Conservation (phyloP, 2,888 invertebrate species). For the Eumerus sabulonum region DNA sequence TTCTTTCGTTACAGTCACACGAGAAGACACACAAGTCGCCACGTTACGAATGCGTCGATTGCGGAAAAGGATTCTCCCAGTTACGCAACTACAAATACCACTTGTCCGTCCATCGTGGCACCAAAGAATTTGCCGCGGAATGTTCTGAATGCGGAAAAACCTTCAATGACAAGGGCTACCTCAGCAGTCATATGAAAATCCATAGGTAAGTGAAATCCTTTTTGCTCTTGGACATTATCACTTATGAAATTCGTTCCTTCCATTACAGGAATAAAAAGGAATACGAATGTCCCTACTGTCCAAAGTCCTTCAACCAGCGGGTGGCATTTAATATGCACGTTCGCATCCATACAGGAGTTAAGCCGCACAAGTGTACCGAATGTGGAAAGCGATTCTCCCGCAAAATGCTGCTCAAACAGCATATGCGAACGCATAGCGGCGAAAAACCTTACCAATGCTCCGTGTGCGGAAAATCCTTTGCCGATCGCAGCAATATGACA, state of each 20-base stretch:
- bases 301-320: slow-evolving; percentile 91
- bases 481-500: slow-evolving; percentile 92
- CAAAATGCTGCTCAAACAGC: slow-evolving; percentile 91
- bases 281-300: slow-evolving; percentile 89
- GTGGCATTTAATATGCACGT: slow-evolving; percentile 94
- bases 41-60: slow-evolving; percentile 86
- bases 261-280: slow-evolving; percentile 85
- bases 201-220: slow-evolving; percentile 80
- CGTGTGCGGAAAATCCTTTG: slow-evolving; percentile 90
- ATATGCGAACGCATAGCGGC: slow-evolving; percentile 89
- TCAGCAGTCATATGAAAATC: slow-evolving; percentile 92
- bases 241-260: too few species aligned
- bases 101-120: slow-evolving; percentile 89
- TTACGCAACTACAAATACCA: slow-evolving; percentile 92
- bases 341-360: slow-evolving; percentile 89
- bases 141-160: slow-evolving; percentile 89
- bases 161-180: slow-evolving; percentile 90
- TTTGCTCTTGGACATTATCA: neutral
- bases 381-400: slow-evolving; percentile 91
- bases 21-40: slow-evolving; percentile 78
- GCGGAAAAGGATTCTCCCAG: slow-evolving; percentile 90
- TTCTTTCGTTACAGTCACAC: slow-evolving; percentile 73
- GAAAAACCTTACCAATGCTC: slow-evolving; percentile 90
- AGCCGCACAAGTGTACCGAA: slow-evolving; percentile 87
- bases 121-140: slow-evolving; percentile 86